These are phyloP conservation scores for Macrocentrus cingulum DNA, from an alignment of 1,140 invertebrate species.

Conservation along the genomic window DNA sequence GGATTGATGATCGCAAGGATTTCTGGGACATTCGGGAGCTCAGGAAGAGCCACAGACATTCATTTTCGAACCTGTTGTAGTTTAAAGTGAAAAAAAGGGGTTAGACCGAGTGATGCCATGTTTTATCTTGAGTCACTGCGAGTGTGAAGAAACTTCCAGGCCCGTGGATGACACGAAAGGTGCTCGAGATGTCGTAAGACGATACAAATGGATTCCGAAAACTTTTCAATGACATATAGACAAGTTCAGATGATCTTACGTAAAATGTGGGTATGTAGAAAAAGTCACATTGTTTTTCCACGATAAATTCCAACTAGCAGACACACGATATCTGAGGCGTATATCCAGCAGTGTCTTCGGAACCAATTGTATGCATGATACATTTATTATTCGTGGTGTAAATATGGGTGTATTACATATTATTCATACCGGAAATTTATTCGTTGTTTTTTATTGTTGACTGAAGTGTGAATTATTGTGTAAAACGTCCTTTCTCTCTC, in stretches of 20 bases:
- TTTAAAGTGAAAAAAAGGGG: too few species aligned
- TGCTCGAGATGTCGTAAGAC: conserved; percentile 26
- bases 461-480: conserved; percentile 15
- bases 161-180: conserved; percentile 30
- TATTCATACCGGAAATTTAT: neutral
- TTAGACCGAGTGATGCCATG: too few species aligned
- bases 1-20: too few species aligned
- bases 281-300: neutral
- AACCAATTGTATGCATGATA: neutral
- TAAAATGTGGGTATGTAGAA: conserved; percentile 6
- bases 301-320: neutral
- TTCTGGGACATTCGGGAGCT: too few species aligned
- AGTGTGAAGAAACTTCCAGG: conserved; percentile 34
- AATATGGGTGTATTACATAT: too few species aligned
- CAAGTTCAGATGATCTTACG: conserved; percentile 31
- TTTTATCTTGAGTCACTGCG: too few species aligned
- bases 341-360: too few species aligned
- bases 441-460: conserved; percentile 1
- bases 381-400: too few species aligned
- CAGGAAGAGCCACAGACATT: conserved; percentile 27
- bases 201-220: conserved; percentile 27
- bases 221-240: conserved; percentile 27
- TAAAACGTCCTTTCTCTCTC: conserved; percentile 25
- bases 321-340: neutral
- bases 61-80: too few species aligned